Conservation (phyloP, 2,113 vertebrate species). For the Myrmecobius fasciatus region DNA sequence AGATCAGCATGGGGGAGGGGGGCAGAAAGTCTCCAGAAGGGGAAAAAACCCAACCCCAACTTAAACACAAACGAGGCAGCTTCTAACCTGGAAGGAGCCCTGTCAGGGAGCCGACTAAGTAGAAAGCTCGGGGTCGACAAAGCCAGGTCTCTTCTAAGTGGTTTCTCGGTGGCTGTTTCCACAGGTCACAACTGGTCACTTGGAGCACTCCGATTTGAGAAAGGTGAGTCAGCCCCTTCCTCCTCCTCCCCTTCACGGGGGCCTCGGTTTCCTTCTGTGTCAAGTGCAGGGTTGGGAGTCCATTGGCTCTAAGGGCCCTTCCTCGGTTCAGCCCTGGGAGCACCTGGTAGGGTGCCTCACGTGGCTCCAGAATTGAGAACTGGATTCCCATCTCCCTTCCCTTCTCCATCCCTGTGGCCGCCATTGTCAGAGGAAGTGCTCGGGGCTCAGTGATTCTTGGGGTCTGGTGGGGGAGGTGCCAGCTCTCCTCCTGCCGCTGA, state of each 20-base stretch:
- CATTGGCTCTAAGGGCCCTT: too few species aligned
- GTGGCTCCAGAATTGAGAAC: background rate
- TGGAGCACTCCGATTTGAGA: background rate
- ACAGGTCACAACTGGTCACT: background rate
- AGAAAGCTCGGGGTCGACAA: background rate
- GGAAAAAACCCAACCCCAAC: background rate
- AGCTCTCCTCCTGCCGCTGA: background rate
- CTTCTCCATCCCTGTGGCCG: too few species aligned
- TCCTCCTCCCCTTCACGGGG: background rate
- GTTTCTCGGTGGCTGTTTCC: background rate
- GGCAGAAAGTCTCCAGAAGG: too few species aligned
- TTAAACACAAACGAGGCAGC: background rate
- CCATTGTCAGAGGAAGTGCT: background rate
- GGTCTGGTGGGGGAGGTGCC: background rate
- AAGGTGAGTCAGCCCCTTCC: background rate
- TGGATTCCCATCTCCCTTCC: background rate
- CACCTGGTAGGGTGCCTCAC: background rate
- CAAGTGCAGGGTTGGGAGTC: too few species aligned
- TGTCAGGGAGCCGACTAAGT: fast-evolving
- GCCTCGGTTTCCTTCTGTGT: background rate
- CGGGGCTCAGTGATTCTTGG: background rate
- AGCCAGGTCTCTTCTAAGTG: background rate
- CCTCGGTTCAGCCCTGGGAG: background rate
- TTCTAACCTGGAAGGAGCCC: background rate
- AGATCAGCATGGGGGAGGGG: background rate